A percentile compares a stretch with the other conserved stretches of the same genome.
These are phyloP conservation scores for Potorous gilbertii DNA, from an alignment of 2,797 vertebrate species.

Conservation along the genomic window DNA sequence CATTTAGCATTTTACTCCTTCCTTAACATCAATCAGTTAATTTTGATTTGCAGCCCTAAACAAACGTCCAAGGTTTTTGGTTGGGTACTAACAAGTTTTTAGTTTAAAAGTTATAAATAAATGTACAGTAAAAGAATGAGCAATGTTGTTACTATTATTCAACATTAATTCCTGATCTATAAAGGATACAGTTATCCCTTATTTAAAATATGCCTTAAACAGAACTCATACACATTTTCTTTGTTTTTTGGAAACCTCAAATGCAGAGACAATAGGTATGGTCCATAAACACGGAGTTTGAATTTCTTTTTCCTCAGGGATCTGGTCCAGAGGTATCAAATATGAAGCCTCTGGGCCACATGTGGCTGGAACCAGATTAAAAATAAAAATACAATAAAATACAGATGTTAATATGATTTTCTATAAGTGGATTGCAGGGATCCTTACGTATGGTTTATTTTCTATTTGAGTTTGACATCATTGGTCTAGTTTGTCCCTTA, in stretches of 20 bases:
- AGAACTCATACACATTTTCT: slow-evolving; percentile 9
- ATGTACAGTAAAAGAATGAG: slow-evolving; percentile 40
- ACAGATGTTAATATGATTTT: neutral
- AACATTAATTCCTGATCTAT: slow-evolving; percentile 40
- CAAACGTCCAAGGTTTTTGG: slow-evolving; percentile 4
- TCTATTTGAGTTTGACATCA: neutral
- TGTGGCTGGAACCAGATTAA: neutral
- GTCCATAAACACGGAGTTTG: neutral
- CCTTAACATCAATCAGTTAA: slow-evolving; percentile 38
- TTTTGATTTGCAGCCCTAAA: slow-evolving; percentile 42
- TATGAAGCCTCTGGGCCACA: neutral
- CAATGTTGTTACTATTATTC: slow-evolving; percentile 35
- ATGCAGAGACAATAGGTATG: neutral
- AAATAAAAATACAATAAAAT: neutral
- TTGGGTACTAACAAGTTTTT: slow-evolving; percentile 35
- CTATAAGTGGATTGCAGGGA: neutral
- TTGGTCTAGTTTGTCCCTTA: neutral
- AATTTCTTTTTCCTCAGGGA: neutral
- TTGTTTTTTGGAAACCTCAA: neutral
- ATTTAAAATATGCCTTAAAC: slow-evolving; percentile 10
- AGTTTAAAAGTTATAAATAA: slow-evolving; percentile 48
- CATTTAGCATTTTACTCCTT: slow-evolving; percentile 50
- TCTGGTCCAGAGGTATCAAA: neutral
- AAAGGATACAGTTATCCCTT: slow-evolving; percentile 43
- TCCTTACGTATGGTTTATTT: neutral